Percentiles rank a stretch among this genome's conserved stretches.
phyloP scores from a whole-genome alignment of 1,140 invertebrate species.

The Drosophila ananassae region DNA sequence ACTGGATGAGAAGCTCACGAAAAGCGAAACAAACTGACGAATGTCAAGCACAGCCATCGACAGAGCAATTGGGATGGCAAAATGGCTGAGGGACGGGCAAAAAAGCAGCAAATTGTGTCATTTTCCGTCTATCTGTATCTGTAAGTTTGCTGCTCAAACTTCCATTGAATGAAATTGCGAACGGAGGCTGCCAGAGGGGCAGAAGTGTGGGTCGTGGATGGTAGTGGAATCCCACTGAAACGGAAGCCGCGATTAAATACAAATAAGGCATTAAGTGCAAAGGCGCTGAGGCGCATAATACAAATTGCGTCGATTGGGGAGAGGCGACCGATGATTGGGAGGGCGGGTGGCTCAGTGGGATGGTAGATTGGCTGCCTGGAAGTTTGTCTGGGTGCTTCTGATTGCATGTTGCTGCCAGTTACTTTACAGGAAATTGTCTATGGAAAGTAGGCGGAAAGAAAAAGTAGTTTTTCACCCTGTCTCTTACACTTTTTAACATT shows the following conservation, averaged over 20 bases:
- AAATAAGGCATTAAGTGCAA: constrained; percentile 81
- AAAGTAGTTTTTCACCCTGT: background rate
- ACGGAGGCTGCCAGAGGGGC: constrained; percentile 25
- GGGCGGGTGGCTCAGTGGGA: constrained; percentile 1
- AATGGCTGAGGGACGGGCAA: constrained; percentile 30
- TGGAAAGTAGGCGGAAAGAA: background rate
- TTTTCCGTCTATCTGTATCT: constrained; percentile 63
- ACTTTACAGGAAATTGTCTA: background rate
- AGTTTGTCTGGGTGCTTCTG: constrained; percentile 28
- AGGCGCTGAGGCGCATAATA: constrained; percentile 81
- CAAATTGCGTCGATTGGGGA: constrained; percentile 76
- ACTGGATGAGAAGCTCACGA: constrained; percentile 11
- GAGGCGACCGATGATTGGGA: constrained; percentile 40
- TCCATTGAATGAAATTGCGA: constrained; percentile 62
- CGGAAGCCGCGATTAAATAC: constrained; percentile 81
- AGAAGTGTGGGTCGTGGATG: background rate
- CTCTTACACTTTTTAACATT: background rate
- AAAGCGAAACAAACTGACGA: constrained; percentile 46
- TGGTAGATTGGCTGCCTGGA: constrained; percentile 2
- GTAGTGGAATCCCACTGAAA: constrained; percentile 64
- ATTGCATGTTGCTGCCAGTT: constrained; percentile 29
- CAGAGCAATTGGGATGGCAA: constrained; percentile 33
- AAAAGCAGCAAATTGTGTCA: constrained; percentile 70
- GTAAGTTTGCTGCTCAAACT: constrained; percentile 53
- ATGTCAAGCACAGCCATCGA: constrained; percentile 47